Evolutionary conservation across 2,797 vertebrate species (phyloP).

Genomic region (Gambelia wislizenii): DNA sequence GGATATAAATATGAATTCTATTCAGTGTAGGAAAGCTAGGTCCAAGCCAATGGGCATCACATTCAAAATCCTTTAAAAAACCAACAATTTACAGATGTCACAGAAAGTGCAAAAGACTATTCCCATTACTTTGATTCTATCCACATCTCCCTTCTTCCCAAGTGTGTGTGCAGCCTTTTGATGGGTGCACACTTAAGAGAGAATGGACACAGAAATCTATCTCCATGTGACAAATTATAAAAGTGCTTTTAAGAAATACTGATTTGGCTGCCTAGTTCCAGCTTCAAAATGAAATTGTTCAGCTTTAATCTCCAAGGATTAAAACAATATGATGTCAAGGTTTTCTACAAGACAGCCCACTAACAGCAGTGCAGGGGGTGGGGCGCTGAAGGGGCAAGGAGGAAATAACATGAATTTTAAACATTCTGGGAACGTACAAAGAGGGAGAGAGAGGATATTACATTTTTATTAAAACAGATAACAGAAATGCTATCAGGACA

Average conservation of each 20-base stretch:
- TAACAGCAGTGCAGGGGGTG: constrained; percentile 6
- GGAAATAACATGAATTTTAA: constrained; percentile 42
- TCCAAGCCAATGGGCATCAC: no score
- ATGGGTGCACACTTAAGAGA: not conserved
- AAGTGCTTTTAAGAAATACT: constrained; percentile 42
- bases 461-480: constrained; percentile 80
- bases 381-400: constrained; percentile 12
- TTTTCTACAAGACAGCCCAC: constrained; percentile 31
- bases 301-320: constrained; percentile 23
- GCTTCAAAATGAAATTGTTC: constrained; percentile 28
- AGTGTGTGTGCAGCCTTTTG: not conserved
- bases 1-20: no score
- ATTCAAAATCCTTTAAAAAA: no score
- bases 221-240: constrained; percentile 1
- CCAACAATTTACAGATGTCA: no score
- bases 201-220: constrained; percentile 11
- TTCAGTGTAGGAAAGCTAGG: no score
- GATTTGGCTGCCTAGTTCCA: not conserved
- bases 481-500: constrained; percentile 68
- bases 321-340: constrained; percentile 20
- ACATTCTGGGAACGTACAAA: constrained; percentile 47
- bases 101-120: no score
- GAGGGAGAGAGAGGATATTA: constrained; percentile 72
- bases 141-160: not conserved
- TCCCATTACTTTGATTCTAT: not conserved